Base-by-base conservation (phyloP, 2,113 vertebrate species). In the Pollachius pollachius region DNA sequence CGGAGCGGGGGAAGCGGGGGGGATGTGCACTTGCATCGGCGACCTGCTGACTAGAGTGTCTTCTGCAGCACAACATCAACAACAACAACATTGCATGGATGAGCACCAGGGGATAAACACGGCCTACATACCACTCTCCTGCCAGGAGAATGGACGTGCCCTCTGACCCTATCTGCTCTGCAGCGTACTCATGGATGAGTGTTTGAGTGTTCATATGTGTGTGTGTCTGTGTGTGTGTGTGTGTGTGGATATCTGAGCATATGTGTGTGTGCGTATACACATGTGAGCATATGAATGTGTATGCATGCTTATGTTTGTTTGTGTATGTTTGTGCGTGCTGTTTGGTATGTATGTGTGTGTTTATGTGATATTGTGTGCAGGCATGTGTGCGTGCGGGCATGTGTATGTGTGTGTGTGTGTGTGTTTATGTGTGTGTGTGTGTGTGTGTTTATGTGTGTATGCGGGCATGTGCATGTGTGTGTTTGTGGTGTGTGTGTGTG, bases 1-100 rank as follows among this genome's bases (percentile, higher is more conserved):
- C 0, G 30, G 18, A 48, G 12, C 52, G 37, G 18, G 74, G 4
- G n/a, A n/a, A n/a, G n/a, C n/a, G n/a, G n/a, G 68, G 56, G 75
- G 71, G 75, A 69, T 74, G 69, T 74, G 70, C 71, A 70, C 54
- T 71, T 34, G 30, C 30, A 34, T 34, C 30, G 30, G 77, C 70
- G 67, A 86, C 75, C 74, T 84, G 76, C 79, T 72, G 76, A 59
- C 66, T 9, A 56, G 58, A 88, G 82, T 73, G 75, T 71, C 78
- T 73, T 75, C 66, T 78, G 23, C 71, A 73, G 8, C 9, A 9
- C 70, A 69, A 75, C 80, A n/a, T n/a, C n/a, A 48, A 48, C 41
- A 48, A 48, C 41, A 41, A 41, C 11, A 41, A 41, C 37, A 41
- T 78, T 61, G 21, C 72, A 73, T 67, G 71, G 75, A 67, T 79